Conservation (phyloP, 2,797 vertebrate genomes). For the Arrhamphus sclerolepis region DNA sequence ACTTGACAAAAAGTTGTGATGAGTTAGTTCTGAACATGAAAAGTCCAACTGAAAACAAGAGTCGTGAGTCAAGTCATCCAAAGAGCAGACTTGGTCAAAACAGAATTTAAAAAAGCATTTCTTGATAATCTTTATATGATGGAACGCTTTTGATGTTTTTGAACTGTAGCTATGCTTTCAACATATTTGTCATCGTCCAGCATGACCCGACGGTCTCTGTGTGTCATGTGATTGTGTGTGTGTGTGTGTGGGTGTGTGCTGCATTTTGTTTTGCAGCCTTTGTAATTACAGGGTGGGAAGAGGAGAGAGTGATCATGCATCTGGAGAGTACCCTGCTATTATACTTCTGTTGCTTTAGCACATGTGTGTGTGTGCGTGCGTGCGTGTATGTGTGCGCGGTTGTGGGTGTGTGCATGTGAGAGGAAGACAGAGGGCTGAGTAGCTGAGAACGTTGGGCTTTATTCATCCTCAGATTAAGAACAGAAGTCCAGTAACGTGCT, state of each 20-base stretch:
- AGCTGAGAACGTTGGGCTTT: constrained; percentile 51
- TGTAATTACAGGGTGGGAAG: constrained; percentile 48
- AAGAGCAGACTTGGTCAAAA: too few relatives aligned
- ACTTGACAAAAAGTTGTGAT: not conserved
- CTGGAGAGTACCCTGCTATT: constrained; percentile 43
- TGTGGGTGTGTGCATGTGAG: not conserved
- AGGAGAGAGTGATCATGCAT: constrained; percentile 47
- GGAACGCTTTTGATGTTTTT: not conserved
- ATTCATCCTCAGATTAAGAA: constrained; percentile 63
- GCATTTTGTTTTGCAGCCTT: constrained; percentile 34
- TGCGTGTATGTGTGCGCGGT: not conserved
- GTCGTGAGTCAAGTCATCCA: not conserved
- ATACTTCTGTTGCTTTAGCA: constrained; percentile 47
- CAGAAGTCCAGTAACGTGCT: constrained; percentile 63
- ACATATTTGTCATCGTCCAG: constrained; percentile 15
- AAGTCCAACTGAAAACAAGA: constrained; percentile 13
- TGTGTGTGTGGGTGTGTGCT: constrained; percentile 15
- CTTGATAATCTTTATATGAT: not conserved
- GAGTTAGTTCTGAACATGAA: not conserved
- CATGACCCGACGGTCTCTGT: constrained; percentile 12
- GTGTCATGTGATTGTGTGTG: constrained; percentile 25
- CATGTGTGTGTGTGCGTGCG: constrained; percentile 27
- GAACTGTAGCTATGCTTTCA: not conserved
- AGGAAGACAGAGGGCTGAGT: constrained; percentile 13
- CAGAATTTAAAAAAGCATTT: too few relatives aligned